Base-by-base conservation (phyloP, 2,797 vertebrate genomes). In the Staurois parvus region DNA sequence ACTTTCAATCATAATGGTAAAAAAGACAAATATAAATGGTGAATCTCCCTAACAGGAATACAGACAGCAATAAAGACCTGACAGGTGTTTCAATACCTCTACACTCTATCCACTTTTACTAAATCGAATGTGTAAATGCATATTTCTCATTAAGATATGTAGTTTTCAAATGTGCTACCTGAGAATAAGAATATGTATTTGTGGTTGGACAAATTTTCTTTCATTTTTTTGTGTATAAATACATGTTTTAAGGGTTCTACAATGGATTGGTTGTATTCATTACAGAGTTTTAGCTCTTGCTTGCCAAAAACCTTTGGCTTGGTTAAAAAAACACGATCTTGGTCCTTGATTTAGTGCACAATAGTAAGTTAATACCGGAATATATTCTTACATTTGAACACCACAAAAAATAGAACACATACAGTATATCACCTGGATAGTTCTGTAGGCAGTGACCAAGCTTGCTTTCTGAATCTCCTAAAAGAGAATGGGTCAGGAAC, bases 401-500 rank as follows among this genome's bases (percentile, higher is more conserved):
- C 40, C 79, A 85, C 30, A 34, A 67, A 85, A 85, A 81, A 85
- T 75, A 81, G 79, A 81, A 59, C 77, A 79, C n/a, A 85, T 78
- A 80, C 77, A 85, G n/a, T 85, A 75, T 59, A 76, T 85, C 72
- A 80, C 66, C 45, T 40, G 72, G 59, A 85, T 59, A 73, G 40
- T 80, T 45, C 69, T 24, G 7, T 72, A 24, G 48, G 70, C 42
- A 68, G 30, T 79, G 37, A 80, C 56, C 77, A 73, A 75, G 75
- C 59, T 85, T 82, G 21, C 66, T 67, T 74, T 83, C 30, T 32
- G n/a, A 12, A 42, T 77, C 37, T 1, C 15, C 69, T 74, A 62
- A 1, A 40, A 42, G 13, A 70, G 28, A 68, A 69, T 9, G 19
- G 59, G 72, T 76, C 59, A 76, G 28, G 30, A 69, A 79, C 52